Conservation (phyloP, 2,888 invertebrate species). For the Isoperla grammatica region DNA sequence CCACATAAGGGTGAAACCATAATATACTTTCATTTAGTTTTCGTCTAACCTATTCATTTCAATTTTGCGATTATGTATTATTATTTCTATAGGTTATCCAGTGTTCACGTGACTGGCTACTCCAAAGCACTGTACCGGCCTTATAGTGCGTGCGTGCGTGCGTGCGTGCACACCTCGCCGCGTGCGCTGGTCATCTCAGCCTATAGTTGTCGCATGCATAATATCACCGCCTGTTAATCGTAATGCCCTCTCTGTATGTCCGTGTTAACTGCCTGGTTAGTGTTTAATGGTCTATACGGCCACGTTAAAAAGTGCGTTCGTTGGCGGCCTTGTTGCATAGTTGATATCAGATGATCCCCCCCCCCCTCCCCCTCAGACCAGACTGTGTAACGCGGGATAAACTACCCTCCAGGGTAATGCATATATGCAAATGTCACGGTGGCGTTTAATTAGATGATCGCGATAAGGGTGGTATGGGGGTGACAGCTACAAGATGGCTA, state of each 20-base stretch:
- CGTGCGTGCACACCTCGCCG: too few species aligned
- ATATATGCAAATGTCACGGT: constrained; percentile 30
- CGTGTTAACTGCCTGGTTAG: constrained; percentile 1
- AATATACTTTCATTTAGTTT: too few species aligned
- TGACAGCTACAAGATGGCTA: constrained; percentile 26
- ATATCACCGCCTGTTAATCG: background rate
- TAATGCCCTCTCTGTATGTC: background rate
- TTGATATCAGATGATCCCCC: too few species aligned
- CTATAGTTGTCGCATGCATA: too few species aligned
- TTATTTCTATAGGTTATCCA: too few species aligned
- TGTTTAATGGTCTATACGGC: constrained; percentile 8
- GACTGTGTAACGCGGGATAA: constrained; percentile 4
- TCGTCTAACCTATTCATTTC: too few species aligned
- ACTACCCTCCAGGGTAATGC: constrained; percentile 28
- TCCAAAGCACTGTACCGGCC: too few species aligned
- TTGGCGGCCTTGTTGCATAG: background rate
- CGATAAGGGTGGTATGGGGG: constrained; percentile 25
- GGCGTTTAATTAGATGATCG: constrained; percentile 30
- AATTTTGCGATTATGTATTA: too few species aligned
- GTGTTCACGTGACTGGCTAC: too few species aligned
- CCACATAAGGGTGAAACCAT: too few species aligned
- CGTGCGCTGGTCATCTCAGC: too few species aligned
- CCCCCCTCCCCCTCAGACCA: background rate
- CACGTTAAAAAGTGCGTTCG: constrained; percentile 13
- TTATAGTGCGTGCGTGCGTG: too few species aligned